Evolutionary conservation across 2,797 vertebrate genomes (phyloP).

Genomic region (Phoebastria nigripes): DNA sequence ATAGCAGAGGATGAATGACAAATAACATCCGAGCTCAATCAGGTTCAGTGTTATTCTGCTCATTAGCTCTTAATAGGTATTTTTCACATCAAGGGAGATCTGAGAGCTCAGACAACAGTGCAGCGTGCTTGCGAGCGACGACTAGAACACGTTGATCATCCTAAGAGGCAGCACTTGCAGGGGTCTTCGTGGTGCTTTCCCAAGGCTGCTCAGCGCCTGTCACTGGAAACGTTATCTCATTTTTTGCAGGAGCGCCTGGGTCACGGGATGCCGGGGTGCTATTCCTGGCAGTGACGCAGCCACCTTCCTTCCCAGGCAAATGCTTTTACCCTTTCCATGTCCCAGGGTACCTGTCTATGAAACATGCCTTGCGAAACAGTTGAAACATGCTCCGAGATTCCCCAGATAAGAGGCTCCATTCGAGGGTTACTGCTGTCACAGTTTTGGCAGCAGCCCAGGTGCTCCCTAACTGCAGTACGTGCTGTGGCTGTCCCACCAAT

Average conservation of each 20-base stretch:
- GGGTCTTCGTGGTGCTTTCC: background rate
- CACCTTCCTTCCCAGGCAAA: background rate
- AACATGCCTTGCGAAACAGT: background rate
- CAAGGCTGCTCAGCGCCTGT: background rate
- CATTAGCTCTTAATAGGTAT: background rate
- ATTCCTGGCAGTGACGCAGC: slow-evolving; percentile 15
- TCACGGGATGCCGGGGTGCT: background rate
- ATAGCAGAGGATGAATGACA: background rate
- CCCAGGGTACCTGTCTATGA: slow-evolving; percentile 22
- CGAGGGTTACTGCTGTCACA: background rate
- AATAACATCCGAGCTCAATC: background rate
- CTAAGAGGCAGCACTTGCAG: fast-evolving
- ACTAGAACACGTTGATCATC: fast-evolving
- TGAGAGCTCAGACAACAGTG: fast-evolving
- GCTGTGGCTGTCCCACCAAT: background rate
- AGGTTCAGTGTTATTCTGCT: background rate
- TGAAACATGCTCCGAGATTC: background rate
- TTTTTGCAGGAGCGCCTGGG: background rate
- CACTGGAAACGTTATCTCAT: background rate
- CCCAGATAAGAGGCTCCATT: slow-evolving; percentile 4
- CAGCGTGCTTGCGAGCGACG: fast-evolving
- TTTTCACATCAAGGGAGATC: background rate
- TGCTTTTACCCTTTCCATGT: background rate
- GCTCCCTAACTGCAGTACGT: background rate
- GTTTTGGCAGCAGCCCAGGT: background rate